Conservation (phyloP, 2,797 vertebrate genomes). For the Propithecus deckenii region DNA sequence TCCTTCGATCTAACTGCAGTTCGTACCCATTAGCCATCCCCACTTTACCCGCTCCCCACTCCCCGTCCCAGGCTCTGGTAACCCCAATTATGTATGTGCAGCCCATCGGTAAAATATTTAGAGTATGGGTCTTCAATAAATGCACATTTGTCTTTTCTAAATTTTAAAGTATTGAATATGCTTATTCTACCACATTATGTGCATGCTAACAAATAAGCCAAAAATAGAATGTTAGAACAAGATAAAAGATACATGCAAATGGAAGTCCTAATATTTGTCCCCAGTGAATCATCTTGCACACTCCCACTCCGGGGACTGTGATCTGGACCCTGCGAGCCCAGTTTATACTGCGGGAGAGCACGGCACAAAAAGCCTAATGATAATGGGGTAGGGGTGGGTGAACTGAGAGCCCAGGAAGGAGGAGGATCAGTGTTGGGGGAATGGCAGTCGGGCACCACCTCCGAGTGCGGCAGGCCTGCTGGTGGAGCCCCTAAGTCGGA, state of each 20-base stretch:
- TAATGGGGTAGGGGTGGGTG: accelerated
- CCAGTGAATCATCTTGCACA: neutral
- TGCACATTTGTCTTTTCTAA: neutral
- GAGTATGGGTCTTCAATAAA: neutral
- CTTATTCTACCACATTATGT: neutral
- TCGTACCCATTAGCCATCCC: neutral
- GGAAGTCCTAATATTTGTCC: neutral
- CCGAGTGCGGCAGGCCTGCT: neutral
- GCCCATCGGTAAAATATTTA: neutral
- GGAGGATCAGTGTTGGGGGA: neutral
- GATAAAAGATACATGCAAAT: neutral
- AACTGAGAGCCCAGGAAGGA: neutral
- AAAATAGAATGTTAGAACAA: neutral
- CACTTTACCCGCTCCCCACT: neutral
- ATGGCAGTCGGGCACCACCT: accelerated
- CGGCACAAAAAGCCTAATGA: too few species aligned
- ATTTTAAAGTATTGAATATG: neutral
- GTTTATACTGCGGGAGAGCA: too few species aligned
- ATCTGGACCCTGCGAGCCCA: neutral
- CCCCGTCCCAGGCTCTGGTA: too few species aligned
- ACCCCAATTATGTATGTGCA: neutral
- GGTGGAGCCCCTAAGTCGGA: neutral
- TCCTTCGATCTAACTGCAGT: neutral
- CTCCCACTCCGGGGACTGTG: neutral
- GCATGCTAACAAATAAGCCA: neutral